A percentile compares a stretch with the other conserved stretches of the same genome.
phyloP scores from a whole-genome alignment of 1,140 invertebrate genomes.

The Ylistrum balloti region DNA sequence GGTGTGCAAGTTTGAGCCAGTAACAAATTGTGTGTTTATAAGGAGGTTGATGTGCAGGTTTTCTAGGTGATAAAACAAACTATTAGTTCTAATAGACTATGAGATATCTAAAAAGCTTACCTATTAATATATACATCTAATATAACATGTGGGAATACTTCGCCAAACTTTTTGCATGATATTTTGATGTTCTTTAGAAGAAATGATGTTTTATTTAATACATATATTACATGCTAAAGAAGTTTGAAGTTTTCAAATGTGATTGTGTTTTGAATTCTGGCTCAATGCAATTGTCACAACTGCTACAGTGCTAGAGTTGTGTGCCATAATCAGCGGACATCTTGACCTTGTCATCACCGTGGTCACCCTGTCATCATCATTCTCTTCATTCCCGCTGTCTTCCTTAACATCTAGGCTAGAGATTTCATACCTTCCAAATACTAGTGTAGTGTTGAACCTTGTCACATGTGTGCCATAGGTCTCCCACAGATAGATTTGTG shows the following conservation, averaged over 20 bases:
- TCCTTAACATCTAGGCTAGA: constrained; percentile 32
- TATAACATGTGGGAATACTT: not conserved
- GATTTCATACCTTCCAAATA: not conserved
- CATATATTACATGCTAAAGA: not conserved
- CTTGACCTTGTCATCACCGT: not conserved
- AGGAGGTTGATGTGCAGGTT: constrained; percentile 37
- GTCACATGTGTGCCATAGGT: not conserved
- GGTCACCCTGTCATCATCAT: not conserved
- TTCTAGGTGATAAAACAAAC: not conserved
- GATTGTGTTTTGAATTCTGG: constrained; percentile 8
- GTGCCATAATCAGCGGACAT: not conserved
- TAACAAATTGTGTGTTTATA: not conserved
- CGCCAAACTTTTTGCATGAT: not conserved
- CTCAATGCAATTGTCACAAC: not conserved
- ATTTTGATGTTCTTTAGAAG: not conserved
- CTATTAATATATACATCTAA: constrained; percentile 10
- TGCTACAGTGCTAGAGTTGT: constrained; percentile 7
- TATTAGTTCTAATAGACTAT: not conserved
- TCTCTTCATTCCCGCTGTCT: not conserved
- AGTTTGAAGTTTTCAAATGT: not conserved
- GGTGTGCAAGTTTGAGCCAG: constrained; percentile 31
- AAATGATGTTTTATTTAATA: not conserved
- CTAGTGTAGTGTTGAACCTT: not conserved
- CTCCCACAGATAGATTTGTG: not conserved
- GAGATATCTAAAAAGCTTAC: not conserved